Base-by-base conservation (phyloP, 1,140 invertebrate species). In the Sinella curviseta region DNA sequence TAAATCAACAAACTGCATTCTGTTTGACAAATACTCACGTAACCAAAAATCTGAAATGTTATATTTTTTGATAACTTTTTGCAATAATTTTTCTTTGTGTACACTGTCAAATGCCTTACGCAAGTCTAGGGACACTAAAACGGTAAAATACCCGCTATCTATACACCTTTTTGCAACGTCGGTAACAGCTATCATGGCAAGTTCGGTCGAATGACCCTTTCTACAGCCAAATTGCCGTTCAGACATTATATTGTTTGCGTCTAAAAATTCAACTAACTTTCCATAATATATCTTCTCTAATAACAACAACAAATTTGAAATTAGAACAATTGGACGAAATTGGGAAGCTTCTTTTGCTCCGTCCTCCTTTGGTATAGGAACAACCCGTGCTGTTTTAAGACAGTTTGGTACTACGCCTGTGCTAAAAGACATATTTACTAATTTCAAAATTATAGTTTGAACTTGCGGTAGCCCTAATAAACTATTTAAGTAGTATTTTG, bases 201-300 rank as follows among this genome's bases (percentile, higher is more conserved):
- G 74, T 55, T 78, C 74, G 17, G 74, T 78, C n/a, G 77, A 74
- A 35, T 81, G 57, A 48, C 34, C 48, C 16, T 55, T 35, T 54
- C 78, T 65, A 34, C 34, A 81, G 2, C 74, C 76, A 76, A 81
- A 81, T 57, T 81, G 77, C 24, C 24, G 0, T 26, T 78, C 48
- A 0, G 16, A 55, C 12, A 80, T 17, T 35, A 77, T 74, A 26
- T 33, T 77, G 2, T 30, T 55, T 30, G 1, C 36, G 1, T 70
- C 39, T 17, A 77, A 31, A 33, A 26, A 28, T 1, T 39, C 26
- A 2, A 8, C 28, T 26, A 75, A 12, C 34, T 75, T 39, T 3
- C 8, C 24, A 28, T 20, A 28, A 75, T 75, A 75, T 8, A 75
- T 48, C 39, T 75, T 75, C 24, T 75, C 74, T 24, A 75, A 2